Evolutionary conservation across 2,797 vertebrate species (phyloP).

Genomic region (Gephyroberyx darwinii): DNA sequence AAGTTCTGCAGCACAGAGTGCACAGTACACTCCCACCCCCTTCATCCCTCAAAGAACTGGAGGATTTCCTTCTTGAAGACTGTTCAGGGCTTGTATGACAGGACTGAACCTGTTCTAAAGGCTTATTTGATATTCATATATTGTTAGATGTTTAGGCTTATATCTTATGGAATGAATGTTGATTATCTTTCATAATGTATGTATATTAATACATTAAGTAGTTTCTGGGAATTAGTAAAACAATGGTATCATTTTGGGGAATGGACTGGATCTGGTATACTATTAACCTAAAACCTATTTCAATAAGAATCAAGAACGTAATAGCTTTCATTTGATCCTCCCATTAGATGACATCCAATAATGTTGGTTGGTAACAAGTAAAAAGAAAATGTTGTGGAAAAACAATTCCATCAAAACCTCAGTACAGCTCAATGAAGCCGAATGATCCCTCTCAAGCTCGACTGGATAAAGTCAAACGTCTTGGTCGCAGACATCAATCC

Average conservation of each 20-base stretch:
- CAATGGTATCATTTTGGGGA: too few relatives aligned
- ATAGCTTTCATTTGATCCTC: slow-evolving; percentile 15
- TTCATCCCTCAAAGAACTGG: too few relatives aligned
- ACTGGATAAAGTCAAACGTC: slow-evolving; percentile 82
- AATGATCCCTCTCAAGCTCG: slow-evolving; percentile 82
- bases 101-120: too few relatives aligned
- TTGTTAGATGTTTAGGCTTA: background rate
- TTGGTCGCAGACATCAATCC: slow-evolving; percentile 83
- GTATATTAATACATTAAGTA: too few relatives aligned
- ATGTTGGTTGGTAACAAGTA: slow-evolving; percentile 59
- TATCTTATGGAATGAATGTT: background rate
- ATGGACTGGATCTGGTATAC: background rate
- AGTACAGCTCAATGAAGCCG: slow-evolving; percentile 80
- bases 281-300: background rate
- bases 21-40: slow-evolving; percentile 1
- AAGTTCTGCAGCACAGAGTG: background rate
- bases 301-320: slow-evolving; percentile 34
- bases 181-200: too few relatives aligned
- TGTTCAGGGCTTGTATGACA: slow-evolving; percentile 2
- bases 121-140: too few relatives aligned
- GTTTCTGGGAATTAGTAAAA: too few relatives aligned
- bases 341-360: slow-evolving; percentile 42
- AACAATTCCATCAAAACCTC: slow-evolving; percentile 74
- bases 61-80: background rate
- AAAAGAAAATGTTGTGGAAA: slow-evolving; percentile 64